Evolutionary conservation across 1,140 invertebrate species (phyloP).

Genomic region (Trialeurodes vaporariorum): DNA sequence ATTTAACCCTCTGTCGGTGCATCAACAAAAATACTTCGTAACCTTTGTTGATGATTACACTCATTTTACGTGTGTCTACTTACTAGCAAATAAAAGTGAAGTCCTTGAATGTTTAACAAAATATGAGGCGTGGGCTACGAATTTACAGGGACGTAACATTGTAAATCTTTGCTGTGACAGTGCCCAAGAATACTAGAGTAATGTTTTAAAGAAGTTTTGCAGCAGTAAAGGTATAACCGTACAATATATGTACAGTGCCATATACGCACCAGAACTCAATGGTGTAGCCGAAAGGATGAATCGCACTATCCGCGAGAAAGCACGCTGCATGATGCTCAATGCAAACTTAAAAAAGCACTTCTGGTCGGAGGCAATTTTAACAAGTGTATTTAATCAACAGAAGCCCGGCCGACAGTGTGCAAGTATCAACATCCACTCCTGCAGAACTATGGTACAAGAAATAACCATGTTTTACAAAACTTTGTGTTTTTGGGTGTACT

Average conservation of each 20-base stretch:
- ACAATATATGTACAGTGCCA: conserved; percentile 19
- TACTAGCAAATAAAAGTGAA: too few species aligned
- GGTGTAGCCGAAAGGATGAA: too few species aligned
- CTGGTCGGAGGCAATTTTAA: too few species aligned
- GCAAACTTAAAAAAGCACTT: too few species aligned
- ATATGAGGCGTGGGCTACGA: conserved; percentile 28
- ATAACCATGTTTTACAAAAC: conserved; percentile 18
- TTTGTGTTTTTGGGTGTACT: conserved; percentile 28
- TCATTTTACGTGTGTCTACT: too few species aligned
- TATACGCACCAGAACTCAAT: too few species aligned
- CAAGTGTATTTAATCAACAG: conserved; percentile 26
- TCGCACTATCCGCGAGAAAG: too few species aligned
- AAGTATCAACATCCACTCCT: conserved; percentile 19
- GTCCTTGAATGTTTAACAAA: conserved; percentile 30
- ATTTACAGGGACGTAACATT: conserved; percentile 23
- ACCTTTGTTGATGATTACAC: too few species aligned
- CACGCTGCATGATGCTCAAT: too few species aligned
- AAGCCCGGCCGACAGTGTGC: too few species aligned
- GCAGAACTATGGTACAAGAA: conserved; percentile 19
- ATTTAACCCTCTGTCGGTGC: conserved; percentile 21
- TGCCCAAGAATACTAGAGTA: conserved; percentile 10
- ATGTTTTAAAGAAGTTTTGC: conserved; percentile 19
- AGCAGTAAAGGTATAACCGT: conserved; percentile 26
- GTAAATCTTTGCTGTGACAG: conserved; percentile 6
- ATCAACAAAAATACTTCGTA: too few species aligned